A percentile compares a stretch with the other conserved stretches of the same genome.
phyloP scores from a whole-genome alignment of 2,113 vertebrate species.

The Carollia perspicillata region DNA sequence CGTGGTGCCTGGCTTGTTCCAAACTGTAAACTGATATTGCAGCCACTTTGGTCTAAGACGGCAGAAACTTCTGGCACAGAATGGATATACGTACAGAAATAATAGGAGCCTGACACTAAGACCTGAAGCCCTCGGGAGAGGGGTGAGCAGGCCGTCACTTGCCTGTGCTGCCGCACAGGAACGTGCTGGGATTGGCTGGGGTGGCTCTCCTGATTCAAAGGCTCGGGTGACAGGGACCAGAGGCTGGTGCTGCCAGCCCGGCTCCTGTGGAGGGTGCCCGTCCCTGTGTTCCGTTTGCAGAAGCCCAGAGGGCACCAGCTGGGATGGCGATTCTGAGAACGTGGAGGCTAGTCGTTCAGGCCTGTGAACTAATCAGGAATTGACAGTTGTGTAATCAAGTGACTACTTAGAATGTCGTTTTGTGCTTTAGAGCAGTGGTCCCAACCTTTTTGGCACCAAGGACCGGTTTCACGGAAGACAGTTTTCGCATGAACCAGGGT shows the following conservation, averaged over 20 bases:
- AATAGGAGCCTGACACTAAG: background rate
- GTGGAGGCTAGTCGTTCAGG: background rate
- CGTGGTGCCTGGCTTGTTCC: background rate
- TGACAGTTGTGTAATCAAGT: background rate
- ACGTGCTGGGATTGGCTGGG: accelerated
- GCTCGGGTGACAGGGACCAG: accelerated
- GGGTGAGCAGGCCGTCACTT: accelerated
- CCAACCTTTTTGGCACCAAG: too few species aligned
- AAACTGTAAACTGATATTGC: accelerated
- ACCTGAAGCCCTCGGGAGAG: background rate
- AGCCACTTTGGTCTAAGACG: background rate
- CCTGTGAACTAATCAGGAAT: background rate
- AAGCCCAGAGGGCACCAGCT: background rate
- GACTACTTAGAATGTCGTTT: background rate
- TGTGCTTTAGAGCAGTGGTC: background rate
- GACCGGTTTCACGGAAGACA: too few species aligned
- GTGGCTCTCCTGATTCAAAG: accelerated
- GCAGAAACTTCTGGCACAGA: background rate
- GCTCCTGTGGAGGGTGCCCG: too few species aligned
- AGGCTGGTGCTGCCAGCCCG: accelerated
- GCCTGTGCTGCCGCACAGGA: accelerated
- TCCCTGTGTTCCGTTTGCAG: background rate
- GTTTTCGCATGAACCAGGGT: too few species aligned
- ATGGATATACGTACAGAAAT: background rate
- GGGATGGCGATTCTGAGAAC: background rate